Base-by-base conservation (phyloP, 2,888 invertebrate species). In the Acronicta leporina region DNA sequence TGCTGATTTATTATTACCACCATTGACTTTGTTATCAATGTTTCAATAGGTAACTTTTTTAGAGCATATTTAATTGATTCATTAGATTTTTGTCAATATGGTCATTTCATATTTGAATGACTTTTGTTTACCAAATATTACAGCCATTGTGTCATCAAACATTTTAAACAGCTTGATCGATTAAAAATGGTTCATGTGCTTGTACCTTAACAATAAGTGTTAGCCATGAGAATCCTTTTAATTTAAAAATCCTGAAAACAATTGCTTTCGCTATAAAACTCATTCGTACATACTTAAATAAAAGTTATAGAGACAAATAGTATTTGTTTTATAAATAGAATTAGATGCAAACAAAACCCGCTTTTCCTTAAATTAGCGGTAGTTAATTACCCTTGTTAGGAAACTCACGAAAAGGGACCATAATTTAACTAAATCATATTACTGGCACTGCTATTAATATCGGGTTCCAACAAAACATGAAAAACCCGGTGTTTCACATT, bases 401-500 rank as follows among this genome's bases (percentile, higher is more conserved):
- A 33, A 44, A 49, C 10, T 27, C 9, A n/a, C 50, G 16, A 15
- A 61, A 60, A 27, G 25, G 20, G 41, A 49, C 15, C 30, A 41
- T 35, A 52, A 40, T 44, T 27, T 38, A 46, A 13, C 11, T 43
- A 46, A 43, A 66, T 38, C 49, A 53, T 44, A 53, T 50, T 15
- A 14, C 46, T 53, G 63, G 41, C 38, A 62, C 15, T 42, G 53
- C 33, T 68, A 41, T 25, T 43, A 14, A 50, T 56, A 63, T 50
- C 59, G 46, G 56, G 56, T 7, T 48, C 30, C 51, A 61, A 48
- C 42, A 44, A 71, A 35, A 75, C 42, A 49, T 43, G 45, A 49
- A 44, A 44, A 43, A 58, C 66, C 60, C 58, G 44, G 56, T 77
- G 77, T 77, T 75, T 78, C 80, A 77, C 49, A 79, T 79, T 45